Evolutionary conservation across 2,888 invertebrate genomes (phyloP).

Genomic region (Psylliodes chrysocephalus): DNA sequence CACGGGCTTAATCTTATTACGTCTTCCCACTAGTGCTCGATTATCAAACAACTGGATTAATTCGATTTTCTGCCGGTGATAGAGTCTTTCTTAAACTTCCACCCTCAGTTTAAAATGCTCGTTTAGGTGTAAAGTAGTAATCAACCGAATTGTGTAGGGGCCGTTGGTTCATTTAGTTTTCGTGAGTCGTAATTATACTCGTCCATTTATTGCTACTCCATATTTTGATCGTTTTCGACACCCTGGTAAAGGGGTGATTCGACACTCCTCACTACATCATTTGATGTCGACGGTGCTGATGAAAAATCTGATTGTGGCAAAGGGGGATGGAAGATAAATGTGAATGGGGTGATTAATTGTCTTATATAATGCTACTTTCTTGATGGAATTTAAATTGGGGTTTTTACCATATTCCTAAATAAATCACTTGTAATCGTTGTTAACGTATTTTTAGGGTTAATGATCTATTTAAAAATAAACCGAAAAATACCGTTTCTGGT

Average conservation of each 20-base stretch:
- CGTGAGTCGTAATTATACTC: neutral
- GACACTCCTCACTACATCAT: neutral
- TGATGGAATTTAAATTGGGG: neutral
- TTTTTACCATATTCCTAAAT: neutral
- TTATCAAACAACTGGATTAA: no score
- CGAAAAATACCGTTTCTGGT: no score
- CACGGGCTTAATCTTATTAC: no score
- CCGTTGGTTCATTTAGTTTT: neutral
- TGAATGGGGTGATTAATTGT: neutral
- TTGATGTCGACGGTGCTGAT: neutral
- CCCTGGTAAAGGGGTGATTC: neutral
- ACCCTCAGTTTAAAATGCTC: no score
- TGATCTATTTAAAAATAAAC: no score
- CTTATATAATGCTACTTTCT: neutral
- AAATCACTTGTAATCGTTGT: neutral
- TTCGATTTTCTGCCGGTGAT: no score
- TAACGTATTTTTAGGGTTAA: no score
- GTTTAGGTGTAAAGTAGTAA: no score
- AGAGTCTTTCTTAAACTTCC: no score
- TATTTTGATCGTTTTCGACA: slow-evolving; percentile 5
- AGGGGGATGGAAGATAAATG: slow-evolving; percentile 4
- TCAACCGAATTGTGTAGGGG: neutral
- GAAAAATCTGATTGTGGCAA: neutral
- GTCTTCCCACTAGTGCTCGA: no score
- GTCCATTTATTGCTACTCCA: neutral